A percentile compares a stretch with the other conserved stretches of the same genome.
phyloP scores from a whole-genome alignment of 2,113 vertebrate species.

The Sakesphorus luctuosus region DNA sequence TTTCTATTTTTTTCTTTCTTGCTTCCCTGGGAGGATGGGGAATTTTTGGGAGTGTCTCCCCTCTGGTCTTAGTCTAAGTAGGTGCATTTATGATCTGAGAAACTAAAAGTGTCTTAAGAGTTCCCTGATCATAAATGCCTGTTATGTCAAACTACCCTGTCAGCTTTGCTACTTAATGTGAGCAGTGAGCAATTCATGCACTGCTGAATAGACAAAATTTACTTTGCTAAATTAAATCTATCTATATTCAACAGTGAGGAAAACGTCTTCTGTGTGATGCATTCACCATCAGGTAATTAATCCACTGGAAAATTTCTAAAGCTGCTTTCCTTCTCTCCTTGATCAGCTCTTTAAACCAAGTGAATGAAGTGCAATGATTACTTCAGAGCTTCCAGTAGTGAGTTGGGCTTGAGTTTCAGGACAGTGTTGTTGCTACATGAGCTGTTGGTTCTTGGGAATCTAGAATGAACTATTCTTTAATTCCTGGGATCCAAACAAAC shows the following conservation, averaged over 20 bases:
- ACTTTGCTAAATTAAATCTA: conserved; percentile 67
- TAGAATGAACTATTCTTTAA: not conserved
- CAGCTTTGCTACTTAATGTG: conserved; percentile 40
- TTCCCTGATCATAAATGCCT: conserved; percentile 32
- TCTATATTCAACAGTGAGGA: conserved; percentile 52
- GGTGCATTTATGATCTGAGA: conserved; percentile 52
- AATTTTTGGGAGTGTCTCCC: conserved; percentile 38
- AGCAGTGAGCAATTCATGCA: conserved; percentile 58
- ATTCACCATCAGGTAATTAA: conserved; percentile 56
- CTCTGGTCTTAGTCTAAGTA: conserved; percentile 30
- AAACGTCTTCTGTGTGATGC: conserved; percentile 14
- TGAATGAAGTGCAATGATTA: not conserved
- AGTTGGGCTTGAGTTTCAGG: not conserved
- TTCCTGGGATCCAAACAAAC: not conserved
- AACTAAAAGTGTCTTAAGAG: conserved; percentile 38
- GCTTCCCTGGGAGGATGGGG: conserved; percentile 22
- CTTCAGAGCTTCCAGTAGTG: not conserved
- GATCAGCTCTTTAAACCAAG: not conserved
- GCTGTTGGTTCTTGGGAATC: not conserved
- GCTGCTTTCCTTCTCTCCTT: not conserved
- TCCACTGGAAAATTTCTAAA: conserved; percentile 59
- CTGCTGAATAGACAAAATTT: conserved; percentile 56
- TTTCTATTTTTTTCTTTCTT: not conserved
- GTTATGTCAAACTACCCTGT: conserved; percentile 55
- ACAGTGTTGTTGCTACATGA: not conserved